phyloP scores from a whole-genome alignment of 2,888 invertebrate species.

The Xylota sylvarum region DNA sequence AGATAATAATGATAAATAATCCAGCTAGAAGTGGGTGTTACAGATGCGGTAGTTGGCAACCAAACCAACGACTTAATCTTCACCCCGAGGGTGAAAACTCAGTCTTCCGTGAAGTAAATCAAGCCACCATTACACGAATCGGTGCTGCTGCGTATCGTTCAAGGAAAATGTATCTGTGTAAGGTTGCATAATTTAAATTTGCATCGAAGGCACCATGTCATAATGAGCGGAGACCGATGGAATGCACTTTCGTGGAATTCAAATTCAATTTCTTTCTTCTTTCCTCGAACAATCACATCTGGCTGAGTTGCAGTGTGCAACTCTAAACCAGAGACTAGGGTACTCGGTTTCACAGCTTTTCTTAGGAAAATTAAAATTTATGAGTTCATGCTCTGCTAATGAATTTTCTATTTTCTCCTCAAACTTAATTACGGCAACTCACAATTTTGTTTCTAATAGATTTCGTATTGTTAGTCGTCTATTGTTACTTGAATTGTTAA shows the following conservation, averaged over 20 bases:
- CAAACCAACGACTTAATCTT: background rate
- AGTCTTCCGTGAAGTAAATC: slow-evolving; percentile 4
- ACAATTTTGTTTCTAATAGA: background rate
- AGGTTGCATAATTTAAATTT: slow-evolving; percentile 9
- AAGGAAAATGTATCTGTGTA: background rate
- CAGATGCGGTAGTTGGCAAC: background rate
- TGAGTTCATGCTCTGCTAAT: slow-evolving; percentile 21
- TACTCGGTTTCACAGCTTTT: background rate
- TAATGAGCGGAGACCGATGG: slow-evolving; percentile 1
- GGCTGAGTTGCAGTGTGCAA: background rate
- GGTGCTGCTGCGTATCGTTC: background rate
- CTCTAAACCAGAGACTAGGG: background rate
- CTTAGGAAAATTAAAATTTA: slow-evolving; percentile 1
- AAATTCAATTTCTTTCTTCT: background rate
- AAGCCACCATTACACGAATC: background rate
- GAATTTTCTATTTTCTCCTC: slow-evolving; percentile 19
- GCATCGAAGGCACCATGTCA: slow-evolving; percentile 6
- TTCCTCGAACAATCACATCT: background rate
- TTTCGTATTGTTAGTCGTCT: background rate
- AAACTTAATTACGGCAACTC: slow-evolving; percentile 4
- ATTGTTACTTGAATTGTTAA: background rate
- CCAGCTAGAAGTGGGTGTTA: background rate
- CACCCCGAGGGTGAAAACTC: slow-evolving; percentile 3
- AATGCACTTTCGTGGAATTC: slow-evolving; percentile 10
- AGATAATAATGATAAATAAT: slow-evolving; percentile 2